Evolutionary conservation across 2,113 vertebrate species (phyloP).

Genomic region (Promerops cafer): DNA sequence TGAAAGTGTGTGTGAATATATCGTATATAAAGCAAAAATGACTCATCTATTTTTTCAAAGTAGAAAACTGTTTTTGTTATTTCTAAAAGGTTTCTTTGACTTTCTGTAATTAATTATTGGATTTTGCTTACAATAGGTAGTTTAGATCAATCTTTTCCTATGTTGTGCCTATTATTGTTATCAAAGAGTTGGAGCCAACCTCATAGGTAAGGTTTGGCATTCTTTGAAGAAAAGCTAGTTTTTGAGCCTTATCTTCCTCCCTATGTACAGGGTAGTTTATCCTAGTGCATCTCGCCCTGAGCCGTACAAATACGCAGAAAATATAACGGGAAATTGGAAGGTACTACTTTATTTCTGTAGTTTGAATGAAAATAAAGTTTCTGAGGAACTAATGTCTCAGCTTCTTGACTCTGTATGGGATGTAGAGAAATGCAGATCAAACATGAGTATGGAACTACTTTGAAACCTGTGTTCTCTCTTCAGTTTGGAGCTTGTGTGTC

Average conservation of each 20-base stretch:
- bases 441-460: background rate
- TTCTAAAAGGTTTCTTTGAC: conserved; percentile 24
- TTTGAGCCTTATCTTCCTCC: conserved; percentile 39
- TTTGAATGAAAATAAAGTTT: conserved; percentile 64
- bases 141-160: background rate
- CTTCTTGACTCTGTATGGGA: conserved; percentile 39
- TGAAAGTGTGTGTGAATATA: conserved; percentile 54
- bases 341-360: conserved; percentile 59
- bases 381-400: conserved; percentile 46
- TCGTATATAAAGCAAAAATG: conserved; percentile 42
- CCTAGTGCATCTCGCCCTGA: conserved; percentile 16
- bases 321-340: conserved; percentile 24
- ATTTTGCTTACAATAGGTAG: conserved; percentile 18
- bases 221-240: conserved; percentile 8
- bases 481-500: background rate
- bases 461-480: background rate
- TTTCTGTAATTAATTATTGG: conserved; percentile 14
- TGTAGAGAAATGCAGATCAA: background rate
- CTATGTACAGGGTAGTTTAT: background rate
- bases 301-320: background rate
- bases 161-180: conserved; percentile 35
- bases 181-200: background rate
- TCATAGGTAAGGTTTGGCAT: background rate
- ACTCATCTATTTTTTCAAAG: conserved; percentile 49
- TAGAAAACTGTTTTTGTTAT: conserved; percentile 24